Conservation (phyloP, 1,140 invertebrate species). For the Pseudobourletiella spinata region DNA sequence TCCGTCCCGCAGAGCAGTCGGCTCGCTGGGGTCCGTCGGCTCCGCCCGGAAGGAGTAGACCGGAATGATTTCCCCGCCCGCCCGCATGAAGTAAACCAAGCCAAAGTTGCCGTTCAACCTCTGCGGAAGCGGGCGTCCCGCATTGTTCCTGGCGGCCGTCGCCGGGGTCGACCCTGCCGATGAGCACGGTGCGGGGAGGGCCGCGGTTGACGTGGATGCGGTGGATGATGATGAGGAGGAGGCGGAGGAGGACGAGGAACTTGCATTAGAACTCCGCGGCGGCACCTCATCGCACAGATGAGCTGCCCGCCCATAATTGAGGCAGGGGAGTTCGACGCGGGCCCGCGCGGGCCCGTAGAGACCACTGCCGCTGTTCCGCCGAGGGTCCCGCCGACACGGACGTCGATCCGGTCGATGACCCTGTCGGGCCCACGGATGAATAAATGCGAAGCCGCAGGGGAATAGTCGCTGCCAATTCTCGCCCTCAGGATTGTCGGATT, state of each 20-base stretch:
- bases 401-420: background rate
- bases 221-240: background rate
- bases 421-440: background rate
- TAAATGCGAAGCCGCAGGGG: background rate
- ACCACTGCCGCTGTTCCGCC: background rate
- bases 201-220: background rate
- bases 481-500: background rate
- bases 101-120: conserved; percentile 18
- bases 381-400: background rate
- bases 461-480: conserved; percentile 16
- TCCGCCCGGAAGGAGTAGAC: conserved; percentile 18
- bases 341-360: background rate
- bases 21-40: background rate
- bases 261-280: background rate
- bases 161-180: too few species aligned
- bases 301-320: background rate
- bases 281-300: background rate
- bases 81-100: conserved; percentile 16
- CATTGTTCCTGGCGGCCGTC: background rate
- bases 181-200: background rate
- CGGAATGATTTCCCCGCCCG: conserved; percentile 29
- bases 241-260: background rate
- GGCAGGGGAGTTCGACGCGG: background rate
- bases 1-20: conserved; percentile 15
- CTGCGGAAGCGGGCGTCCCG: conserved; percentile 1